Conservation (phyloP, 2,797 vertebrate genomes). For the Ctenopoma multispine region DNA sequence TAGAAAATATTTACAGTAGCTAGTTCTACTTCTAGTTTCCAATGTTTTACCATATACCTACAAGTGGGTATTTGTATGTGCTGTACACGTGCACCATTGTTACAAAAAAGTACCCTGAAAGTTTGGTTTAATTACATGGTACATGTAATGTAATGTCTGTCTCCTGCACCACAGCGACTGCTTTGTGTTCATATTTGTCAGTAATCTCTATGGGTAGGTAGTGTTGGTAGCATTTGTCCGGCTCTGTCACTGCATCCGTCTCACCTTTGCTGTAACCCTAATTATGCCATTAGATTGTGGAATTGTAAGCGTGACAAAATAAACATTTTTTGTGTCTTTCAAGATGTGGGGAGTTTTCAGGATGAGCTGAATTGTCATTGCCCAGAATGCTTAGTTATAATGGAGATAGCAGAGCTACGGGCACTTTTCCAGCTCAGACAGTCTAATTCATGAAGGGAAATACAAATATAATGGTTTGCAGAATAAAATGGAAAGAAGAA, state of each 20-base stretch:
- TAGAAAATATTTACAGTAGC: too few species aligned
- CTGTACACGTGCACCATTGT: too few species aligned
- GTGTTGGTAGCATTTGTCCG: not conserved
- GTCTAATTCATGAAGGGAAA: constrained; percentile 49
- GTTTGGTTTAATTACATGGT: too few species aligned
- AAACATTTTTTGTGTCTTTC: not conserved
- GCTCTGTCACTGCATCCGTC: constrained; percentile 6
- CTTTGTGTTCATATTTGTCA: constrained; percentile 12
- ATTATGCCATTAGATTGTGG: not conserved
- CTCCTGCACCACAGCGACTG: too few species aligned
- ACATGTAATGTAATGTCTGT: too few species aligned
- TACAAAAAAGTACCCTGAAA: too few species aligned
- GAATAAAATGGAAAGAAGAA: constrained; percentile 27
- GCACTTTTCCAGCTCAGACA: constrained; percentile 31
- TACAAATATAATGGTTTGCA: constrained; percentile 50
- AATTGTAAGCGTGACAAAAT: constrained; percentile 6
- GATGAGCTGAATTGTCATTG: constrained; percentile 47
- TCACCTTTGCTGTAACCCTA: constrained; percentile 1
- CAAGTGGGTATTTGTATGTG: too few species aligned
- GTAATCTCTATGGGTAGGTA: constrained; percentile 2
- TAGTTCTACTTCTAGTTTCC: too few species aligned
- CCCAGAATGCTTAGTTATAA: constrained; percentile 39
- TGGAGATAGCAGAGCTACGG: constrained; percentile 40
- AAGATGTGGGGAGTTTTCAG: constrained; percentile 24
- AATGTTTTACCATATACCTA: too few species aligned